Evolutionary conservation across 2,888 invertebrate genomes (phyloP).

Genomic region (Aspidapion aeneum): DNA sequence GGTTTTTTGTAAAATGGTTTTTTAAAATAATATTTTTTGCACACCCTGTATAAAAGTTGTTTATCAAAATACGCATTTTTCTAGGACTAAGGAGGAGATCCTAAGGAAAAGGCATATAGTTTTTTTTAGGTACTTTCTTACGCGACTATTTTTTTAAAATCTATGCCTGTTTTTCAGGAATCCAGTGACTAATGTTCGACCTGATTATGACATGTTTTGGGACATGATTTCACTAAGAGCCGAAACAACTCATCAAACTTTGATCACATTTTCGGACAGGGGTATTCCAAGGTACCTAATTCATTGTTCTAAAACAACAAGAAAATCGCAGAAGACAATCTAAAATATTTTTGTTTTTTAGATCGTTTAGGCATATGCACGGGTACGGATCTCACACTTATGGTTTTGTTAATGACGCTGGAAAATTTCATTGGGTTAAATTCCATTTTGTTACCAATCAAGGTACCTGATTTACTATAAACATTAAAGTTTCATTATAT

Average conservation of each 20-base stretch:
- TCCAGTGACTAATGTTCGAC: constrained; percentile 82
- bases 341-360: constrained; percentile 39
- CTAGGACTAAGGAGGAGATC: too few species aligned
- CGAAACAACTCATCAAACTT: constrained; percentile 81
- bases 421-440: constrained; percentile 73
- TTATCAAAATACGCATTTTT: background rate
- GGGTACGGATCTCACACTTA: constrained; percentile 94
- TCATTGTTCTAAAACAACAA: too few species aligned
- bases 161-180: constrained; percentile 70
- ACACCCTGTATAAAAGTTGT: background rate
- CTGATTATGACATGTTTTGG: constrained; percentile 92
- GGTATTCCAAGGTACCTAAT: constrained; percentile 75
- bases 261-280: constrained; percentile 86
- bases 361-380: constrained; percentile 68
- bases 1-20: background rate
- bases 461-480: constrained; percentile 48
- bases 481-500: too few species aligned
- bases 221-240: constrained; percentile 87
- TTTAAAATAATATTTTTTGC: background rate
- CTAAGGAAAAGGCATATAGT: too few species aligned
- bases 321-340: too few species aligned
- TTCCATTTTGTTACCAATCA: constrained; percentile 91
- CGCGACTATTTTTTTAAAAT: too few species aligned
- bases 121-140: too few species aligned
- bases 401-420: constrained; percentile 75